Percentiles rank a stretch among this genome's conserved stretches.
Conservation (phyloP, 2,797 vertebrate genomes). For the Coreius guichenoti region DNA sequence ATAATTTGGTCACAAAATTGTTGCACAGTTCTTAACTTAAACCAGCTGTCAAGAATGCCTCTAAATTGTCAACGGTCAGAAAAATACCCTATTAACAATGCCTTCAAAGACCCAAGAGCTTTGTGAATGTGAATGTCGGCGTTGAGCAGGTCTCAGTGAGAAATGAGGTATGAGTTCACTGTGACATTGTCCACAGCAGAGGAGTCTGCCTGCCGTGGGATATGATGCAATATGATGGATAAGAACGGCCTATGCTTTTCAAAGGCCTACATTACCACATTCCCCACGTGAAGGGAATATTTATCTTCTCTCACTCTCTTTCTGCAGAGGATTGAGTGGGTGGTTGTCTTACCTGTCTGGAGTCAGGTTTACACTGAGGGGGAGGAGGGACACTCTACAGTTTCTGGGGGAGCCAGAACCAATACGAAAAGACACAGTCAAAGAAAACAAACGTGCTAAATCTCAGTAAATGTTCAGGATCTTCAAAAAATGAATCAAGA, state of each 20-base stretch:
- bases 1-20: neutral
- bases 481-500: neutral
- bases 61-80: conserved; percentile 57
- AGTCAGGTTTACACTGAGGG: conserved; percentile 1
- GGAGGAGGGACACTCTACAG: conserved; percentile 26
- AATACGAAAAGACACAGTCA: neutral
- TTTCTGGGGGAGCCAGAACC: neutral
- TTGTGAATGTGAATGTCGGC: conserved; percentile 58
- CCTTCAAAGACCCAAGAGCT: conserved; percentile 1
- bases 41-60: conserved; percentile 17
- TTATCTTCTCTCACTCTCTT: conserved; percentile 34
- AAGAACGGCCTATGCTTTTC: conserved; percentile 39
- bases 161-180: conserved; percentile 54
- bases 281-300: conserved; percentile 45
- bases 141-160: conserved; percentile 67
- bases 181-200: conserved; percentile 47
- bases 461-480: neutral
- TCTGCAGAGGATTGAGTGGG: conserved; percentile 41
- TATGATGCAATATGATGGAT: conserved; percentile 55
- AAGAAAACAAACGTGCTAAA: neutral
- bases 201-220: conserved; percentile 29
- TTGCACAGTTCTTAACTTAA: neutral
- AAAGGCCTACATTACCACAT: conserved; percentile 56
- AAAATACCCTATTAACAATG: neutral
- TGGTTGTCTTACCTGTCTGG: conserved; percentile 50